Percentiles rank a stretch among this genome's conserved stretches.
phyloP scores from a whole-genome alignment of 2,113 vertebrate genomes.

The Phrynosoma platyrhinos region DNA sequence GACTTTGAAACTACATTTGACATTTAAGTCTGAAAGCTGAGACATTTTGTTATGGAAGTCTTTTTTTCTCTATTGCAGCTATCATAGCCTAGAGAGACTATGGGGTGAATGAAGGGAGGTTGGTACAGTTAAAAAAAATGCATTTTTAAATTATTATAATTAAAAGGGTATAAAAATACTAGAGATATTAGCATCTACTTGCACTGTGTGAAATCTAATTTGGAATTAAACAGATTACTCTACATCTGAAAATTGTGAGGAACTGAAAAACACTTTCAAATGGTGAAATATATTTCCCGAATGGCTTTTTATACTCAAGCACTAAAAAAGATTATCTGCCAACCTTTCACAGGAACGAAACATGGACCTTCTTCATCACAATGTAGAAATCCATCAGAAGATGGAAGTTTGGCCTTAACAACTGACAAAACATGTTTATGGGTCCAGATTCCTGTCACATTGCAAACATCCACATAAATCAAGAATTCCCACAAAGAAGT shows the following conservation, averaged over 20 bases:
- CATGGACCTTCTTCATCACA: neutral
- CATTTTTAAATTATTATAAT: accelerated
- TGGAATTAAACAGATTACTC: neutral
- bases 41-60: accelerated
- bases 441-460: neutral
- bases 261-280: neutral
- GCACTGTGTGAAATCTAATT: accelerated
- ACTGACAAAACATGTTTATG: neutral
- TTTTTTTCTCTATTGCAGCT: neutral
- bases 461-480: neutral
- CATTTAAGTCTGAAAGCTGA: neutral
- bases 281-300: slow-evolving; percentile 4
- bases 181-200: slow-evolving; percentile 16
- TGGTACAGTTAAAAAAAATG: neutral
- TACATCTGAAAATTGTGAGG: neutral
- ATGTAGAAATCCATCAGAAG: neutral
- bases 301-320: slow-evolving; percentile 25
- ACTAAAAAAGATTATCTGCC: slow-evolving; percentile 23
- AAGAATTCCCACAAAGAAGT: neutral
- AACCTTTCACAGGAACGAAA: slow-evolving; percentile 57
- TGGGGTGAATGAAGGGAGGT: neutral
- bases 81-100: neutral
- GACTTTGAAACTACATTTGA: too few species aligned
- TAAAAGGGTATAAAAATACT: neutral
- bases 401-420: neutral